phyloP scores from a whole-genome alignment of 2,888 invertebrate species.

The Peribatodes rhomboidaria region DNA sequence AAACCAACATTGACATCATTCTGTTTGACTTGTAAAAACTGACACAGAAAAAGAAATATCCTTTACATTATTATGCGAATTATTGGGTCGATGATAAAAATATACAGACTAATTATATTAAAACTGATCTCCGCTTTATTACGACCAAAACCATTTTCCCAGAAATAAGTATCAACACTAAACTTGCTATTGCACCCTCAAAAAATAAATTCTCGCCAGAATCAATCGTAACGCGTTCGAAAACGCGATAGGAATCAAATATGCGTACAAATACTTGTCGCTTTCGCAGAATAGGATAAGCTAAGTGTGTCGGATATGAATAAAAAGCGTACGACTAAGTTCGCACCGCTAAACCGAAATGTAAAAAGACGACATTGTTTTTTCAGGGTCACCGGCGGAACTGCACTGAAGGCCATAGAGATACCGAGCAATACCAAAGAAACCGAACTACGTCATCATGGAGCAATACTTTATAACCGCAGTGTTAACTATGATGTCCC shows the following conservation, averaged over 20 bases:
- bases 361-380: slow-evolving; percentile 11
- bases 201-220: no score
- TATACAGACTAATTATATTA: no score
- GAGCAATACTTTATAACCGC: slow-evolving; percentile 64
- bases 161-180: no score
- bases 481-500: slow-evolving; percentile 63
- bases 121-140: no score
- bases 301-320: background rate
- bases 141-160: no score
- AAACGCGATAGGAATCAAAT: no score
- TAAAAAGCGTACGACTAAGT: slow-evolving; percentile 1
- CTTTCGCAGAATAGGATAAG: no score
- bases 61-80: background rate
- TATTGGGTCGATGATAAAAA: background rate
- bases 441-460: slow-evolving; percentile 50
- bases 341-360: background rate
- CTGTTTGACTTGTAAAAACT: background rate
- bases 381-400: slow-evolving; percentile 41
- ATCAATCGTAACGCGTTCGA: no score
- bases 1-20: background rate
- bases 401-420: slow-evolving; percentile 20
- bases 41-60: background rate
- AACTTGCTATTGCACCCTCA: no score
- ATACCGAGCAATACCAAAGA: slow-evolving; percentile 33
- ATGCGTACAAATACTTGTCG: background rate